Percentiles rank a stretch among this genome's conserved stretches.
phyloP scores from a whole-genome alignment of 2,113 vertebrate genomes.

The Grus americana region DNA sequence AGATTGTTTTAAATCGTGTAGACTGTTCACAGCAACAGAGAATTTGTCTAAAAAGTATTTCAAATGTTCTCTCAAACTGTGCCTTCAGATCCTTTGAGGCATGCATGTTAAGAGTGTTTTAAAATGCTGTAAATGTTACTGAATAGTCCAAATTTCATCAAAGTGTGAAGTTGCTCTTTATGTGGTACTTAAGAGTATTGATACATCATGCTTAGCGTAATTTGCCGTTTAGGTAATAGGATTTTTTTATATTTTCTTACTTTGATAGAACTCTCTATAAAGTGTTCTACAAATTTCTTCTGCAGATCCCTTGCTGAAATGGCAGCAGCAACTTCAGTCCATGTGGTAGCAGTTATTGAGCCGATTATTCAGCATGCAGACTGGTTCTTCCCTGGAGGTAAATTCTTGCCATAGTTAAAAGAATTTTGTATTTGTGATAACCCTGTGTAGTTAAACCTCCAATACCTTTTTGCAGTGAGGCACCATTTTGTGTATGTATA shows the following conservation, averaged over 20 bases:
- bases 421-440: neutral
- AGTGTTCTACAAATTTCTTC: neutral
- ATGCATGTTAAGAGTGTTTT: neutral
- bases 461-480: neutral
- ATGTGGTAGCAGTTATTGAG: conserved; percentile 94
- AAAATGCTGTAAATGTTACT: neutral
- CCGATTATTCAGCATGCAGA: conserved; percentile 96
- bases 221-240: neutral
- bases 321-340: conserved; percentile 95
- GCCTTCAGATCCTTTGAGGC: neutral
- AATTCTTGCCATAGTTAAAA: neutral
- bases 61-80: neutral
- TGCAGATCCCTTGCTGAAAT: conserved; percentile 93
- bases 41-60: neutral
- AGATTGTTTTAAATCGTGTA: neutral
- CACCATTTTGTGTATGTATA: neutral
- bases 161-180: neutral
- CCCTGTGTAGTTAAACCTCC: neutral
- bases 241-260: neutral
- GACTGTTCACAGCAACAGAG: neutral
- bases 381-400: conserved; percentile 99
- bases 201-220: neutral
- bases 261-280: neutral
- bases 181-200: neutral
- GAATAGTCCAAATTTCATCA: neutral